These are phyloP conservation scores for Drosophila persimilis DNA, from an alignment of 1,140 invertebrate species.

Conservation along the genomic window DNA sequence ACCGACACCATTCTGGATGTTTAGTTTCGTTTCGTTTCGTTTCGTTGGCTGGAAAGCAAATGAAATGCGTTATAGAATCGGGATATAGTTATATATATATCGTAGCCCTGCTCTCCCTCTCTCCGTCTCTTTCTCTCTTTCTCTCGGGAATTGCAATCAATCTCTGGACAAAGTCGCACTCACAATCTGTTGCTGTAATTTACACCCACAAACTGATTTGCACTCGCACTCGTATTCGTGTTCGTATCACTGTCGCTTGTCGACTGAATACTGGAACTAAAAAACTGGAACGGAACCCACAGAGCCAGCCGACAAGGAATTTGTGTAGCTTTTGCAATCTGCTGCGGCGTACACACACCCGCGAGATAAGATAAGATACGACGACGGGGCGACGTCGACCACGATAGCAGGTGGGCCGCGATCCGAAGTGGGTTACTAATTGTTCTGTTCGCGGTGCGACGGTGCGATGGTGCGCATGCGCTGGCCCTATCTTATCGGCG, in stretches of 20 bases:
- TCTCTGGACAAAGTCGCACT: slow-evolving; percentile 16
- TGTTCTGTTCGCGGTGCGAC: neutral
- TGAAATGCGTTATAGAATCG: neutral
- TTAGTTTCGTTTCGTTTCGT: slow-evolving; percentile 9
- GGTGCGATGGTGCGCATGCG: slow-evolving; percentile 51
- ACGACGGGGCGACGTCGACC: neutral
- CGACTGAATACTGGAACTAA: slow-evolving; percentile 58
- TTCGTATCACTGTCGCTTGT: slow-evolving; percentile 69
- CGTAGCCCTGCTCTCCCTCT: neutral
- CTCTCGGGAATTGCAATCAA: neutral
- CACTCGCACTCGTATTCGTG: slow-evolving; percentile 64
- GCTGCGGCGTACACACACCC: slow-evolving; percentile 29
- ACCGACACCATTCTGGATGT: slow-evolving; percentile 88
- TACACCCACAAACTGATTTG: slow-evolving; percentile 45
- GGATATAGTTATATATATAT: too few relatives aligned
- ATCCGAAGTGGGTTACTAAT: slow-evolving; percentile 65
- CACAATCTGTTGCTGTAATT: slow-evolving; percentile 49
- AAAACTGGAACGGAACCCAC: slow-evolving; percentile 42
- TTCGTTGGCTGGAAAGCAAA: slow-evolving; percentile 20
- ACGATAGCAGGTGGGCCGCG: slow-evolving; percentile 60
- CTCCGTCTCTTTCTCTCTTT: slow-evolving; percentile 1
- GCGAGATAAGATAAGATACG: slow-evolving; percentile 56
- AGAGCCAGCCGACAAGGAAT: slow-evolving; percentile 41
- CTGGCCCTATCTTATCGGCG: slow-evolving; percentile 52
- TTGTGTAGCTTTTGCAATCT: slow-evolving; percentile 78